Evolutionary conservation across 2,113 vertebrate species (phyloP).

Genomic region (Sorex araneus): DNA sequence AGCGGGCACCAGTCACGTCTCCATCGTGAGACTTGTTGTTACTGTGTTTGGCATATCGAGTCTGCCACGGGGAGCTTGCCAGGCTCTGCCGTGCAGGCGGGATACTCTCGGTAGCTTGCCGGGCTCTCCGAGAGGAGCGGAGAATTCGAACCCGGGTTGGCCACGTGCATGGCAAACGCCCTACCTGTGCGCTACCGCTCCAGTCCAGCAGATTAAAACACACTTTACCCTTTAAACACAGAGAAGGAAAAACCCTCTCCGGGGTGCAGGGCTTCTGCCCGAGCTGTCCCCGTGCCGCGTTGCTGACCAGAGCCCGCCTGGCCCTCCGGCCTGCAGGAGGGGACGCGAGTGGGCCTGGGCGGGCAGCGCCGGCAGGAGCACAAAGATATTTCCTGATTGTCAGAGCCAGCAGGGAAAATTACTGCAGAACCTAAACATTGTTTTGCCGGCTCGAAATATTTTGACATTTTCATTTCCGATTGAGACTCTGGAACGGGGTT

Average conservation of each 20-base stretch:
- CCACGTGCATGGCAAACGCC: too few species aligned
- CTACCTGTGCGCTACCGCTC: too few species aligned
- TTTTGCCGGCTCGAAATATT: slow-evolving; percentile 14
- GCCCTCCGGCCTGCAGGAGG: neutral
- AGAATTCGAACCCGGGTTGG: too few species aligned
- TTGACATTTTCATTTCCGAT: slow-evolving; percentile 57
- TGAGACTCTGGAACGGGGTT: slow-evolving; percentile 41
- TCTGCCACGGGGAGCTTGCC: too few species aligned
- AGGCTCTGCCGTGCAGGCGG: too few species aligned
- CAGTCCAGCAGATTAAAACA: neutral
- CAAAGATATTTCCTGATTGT: slow-evolving; percentile 60
- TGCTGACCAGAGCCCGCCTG: neutral
- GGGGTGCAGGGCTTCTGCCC: neutral
- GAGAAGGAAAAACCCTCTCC: neutral
- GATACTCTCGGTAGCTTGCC: too few species aligned
- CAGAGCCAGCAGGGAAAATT: slow-evolving; percentile 22
- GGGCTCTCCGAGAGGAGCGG: too few species aligned
- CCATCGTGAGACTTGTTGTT: too few species aligned
- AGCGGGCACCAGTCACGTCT: too few species aligned
- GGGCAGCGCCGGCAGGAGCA: slow-evolving; percentile 48
- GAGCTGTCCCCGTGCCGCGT: neutral
- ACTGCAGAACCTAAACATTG: neutral
- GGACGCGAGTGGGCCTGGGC: neutral
- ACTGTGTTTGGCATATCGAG: too few species aligned
- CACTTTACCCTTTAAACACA: neutral